phyloP scores from a whole-genome alignment of 2,113 vertebrate species.

The Zapus hudsonius region DNA sequence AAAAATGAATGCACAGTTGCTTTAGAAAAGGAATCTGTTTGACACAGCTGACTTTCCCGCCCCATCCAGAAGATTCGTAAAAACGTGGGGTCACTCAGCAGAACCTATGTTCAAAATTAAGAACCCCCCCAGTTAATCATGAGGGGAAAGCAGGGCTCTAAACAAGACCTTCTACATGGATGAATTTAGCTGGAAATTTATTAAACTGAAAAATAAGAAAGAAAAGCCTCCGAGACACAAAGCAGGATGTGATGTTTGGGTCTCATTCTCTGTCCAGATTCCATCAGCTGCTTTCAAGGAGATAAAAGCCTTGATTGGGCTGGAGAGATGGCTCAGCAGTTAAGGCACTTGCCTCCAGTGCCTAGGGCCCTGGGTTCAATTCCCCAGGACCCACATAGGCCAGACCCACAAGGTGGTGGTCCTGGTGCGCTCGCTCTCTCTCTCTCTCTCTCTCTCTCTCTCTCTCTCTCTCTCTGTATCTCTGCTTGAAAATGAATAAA shows the following conservation, averaged over 20 bases:
- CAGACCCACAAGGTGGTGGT: too few species aligned
- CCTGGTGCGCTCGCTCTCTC: too few species aligned
- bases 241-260: neutral
- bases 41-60: too few species aligned
- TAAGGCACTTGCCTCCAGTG: too few species aligned
- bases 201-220: constrained; percentile 4
- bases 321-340: too few species aligned
- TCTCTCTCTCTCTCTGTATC: too few species aligned
- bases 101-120: neutral
- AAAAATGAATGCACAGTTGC: neutral
- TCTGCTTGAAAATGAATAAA: too few species aligned
- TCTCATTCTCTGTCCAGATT: neutral
- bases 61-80: neutral
- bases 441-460: too few species aligned
- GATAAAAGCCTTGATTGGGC: too few species aligned
- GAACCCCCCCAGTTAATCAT: neutral
- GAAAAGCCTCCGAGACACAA: constrained; percentile 1
- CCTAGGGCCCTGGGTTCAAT: too few species aligned
- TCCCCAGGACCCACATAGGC: too few species aligned
- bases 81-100: neutral
- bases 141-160: neutral
- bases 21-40: neutral
- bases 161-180: neutral
- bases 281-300: neutral
- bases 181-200: neutral